Evolutionary conservation across 2,888 invertebrate genomes (phyloP).

Genomic region (Stenoptilia bipunctidactyla): DNA sequence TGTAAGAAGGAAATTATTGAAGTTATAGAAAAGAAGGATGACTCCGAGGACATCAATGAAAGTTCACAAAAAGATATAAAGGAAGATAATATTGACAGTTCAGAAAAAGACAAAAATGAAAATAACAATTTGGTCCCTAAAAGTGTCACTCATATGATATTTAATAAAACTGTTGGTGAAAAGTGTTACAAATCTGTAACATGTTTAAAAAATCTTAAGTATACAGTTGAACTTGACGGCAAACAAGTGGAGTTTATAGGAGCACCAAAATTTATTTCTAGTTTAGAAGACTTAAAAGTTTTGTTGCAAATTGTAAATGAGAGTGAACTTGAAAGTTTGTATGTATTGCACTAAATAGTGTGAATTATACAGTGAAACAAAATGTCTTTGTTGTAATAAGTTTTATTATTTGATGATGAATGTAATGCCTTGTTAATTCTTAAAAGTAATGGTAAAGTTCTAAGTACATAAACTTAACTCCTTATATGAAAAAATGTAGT

Average conservation of each 20-base stretch:
- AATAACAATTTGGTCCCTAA: constrained; percentile 7
- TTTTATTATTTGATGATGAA: no score
- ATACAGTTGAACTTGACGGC: constrained; percentile 48
- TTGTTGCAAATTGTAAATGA: constrained; percentile 64
- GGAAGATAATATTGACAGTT: constrained; percentile 4
- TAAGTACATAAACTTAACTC: not conserved
- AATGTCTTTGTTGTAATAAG: no score
- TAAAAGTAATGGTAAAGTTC: not conserved
- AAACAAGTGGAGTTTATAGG: constrained; percentile 56
- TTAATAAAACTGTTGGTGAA: constrained; percentile 44
- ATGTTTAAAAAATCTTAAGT: constrained; percentile 56
- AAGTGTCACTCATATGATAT: constrained; percentile 43
- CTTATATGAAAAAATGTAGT: no score
- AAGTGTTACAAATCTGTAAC: constrained; percentile 46
- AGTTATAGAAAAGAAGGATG: no score
- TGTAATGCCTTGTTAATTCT: no score
- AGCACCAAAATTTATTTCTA: constrained; percentile 57
- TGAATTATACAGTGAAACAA: constrained; percentile 8
- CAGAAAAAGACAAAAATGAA: constrained; percentile 1
- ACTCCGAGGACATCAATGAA: not conserved
- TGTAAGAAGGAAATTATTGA: not conserved
- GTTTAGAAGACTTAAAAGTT: constrained; percentile 57
- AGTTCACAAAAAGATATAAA: not conserved
- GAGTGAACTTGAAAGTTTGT: constrained; percentile 47
- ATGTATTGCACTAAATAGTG: constrained; percentile 43